Evolutionary conservation across 2,888 invertebrate species (phyloP), one percentile per base, ranked within the genome.

Genomic region (Caenorhabditis becei): DNA sequence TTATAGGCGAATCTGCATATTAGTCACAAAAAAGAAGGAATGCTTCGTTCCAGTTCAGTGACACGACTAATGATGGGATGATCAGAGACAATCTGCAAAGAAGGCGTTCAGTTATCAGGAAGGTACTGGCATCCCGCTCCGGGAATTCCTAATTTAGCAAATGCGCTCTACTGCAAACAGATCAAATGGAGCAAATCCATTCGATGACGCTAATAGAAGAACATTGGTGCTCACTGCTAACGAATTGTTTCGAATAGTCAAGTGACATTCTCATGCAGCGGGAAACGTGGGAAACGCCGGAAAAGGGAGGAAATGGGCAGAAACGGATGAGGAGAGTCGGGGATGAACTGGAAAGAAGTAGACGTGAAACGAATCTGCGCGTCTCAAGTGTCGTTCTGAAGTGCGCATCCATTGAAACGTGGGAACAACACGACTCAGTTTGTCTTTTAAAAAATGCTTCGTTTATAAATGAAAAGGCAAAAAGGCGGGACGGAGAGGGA

Each of bases 261-360:
- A 70, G 37, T 70, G 70, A 61, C 70, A 61, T 61, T 61, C 53
- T 26, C 58, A 58, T 58, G 56, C 14, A 56, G 35, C 66, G 54
- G 54, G 54, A 56, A n/a, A 59, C 69, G 69, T 69, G 69, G 69
- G 69, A 69, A 59, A 67, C 49, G 24, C 35, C 53, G 65, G 65
- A 65, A 54, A 65, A 20, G 23, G 3, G 20, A 44, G 47, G 67
- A 67, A 67, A 67, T 58, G 54, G 49, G 67, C 59, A 24, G n/a
- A 59, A 59, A 54, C 41, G 26, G 32, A 35, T 7, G 51, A 37
- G 35, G 35, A 59, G 35, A 49, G 47, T 20, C n/a, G 49, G 18
- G 35, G 58, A 69, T 47, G 47, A 24, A 44, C 24, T 58, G 47
- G 23, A 11, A 18, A 47, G 41, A 47, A 41, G 23, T 28, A 28